Evolutionary conservation across 2,113 vertebrate genomes (phyloP).

Genomic region (Tursiops truncatus): DNA sequence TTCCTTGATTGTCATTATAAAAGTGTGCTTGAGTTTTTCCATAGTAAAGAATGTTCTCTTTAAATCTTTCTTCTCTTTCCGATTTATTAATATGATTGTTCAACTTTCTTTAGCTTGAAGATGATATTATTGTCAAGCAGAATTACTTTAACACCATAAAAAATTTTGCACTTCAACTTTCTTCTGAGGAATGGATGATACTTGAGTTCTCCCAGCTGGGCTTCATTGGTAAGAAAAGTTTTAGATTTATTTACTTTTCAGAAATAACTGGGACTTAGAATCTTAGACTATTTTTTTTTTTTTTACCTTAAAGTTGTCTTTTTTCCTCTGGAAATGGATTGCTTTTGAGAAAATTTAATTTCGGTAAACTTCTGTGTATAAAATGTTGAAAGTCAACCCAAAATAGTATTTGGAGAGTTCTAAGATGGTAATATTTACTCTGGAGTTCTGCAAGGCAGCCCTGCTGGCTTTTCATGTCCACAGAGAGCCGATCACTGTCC

Average conservation of each 20-base stretch:
- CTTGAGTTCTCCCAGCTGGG: constrained; percentile 99
- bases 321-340: constrained; percentile 43
- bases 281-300: constrained; percentile 30
- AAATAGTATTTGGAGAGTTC: background rate
- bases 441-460: background rate
- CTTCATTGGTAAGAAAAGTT: constrained; percentile 93
- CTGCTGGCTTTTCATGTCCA: background rate
- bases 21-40: background rate
- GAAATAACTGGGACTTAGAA: constrained; percentile 34
- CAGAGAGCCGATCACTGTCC: accelerated
- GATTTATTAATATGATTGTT: constrained; percentile 62
- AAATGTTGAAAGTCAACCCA: background rate
- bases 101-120: constrained; percentile 91
- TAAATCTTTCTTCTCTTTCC: constrained; percentile 23
- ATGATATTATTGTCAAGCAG: constrained; percentile 98
- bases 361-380: background rate
- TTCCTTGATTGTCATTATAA: constrained; percentile 3
- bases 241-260: constrained; percentile 31
- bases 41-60: background rate
- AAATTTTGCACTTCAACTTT: constrained; percentile 98
- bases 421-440: background rate
- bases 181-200: constrained; percentile 99
- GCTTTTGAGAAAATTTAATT: constrained; percentile 34
- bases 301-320: constrained; percentile 49
- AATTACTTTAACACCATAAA: constrained; percentile 99